Base-by-base conservation (phyloP, 2,113 vertebrate species). In the Paracanthobrama guichenoti region DNA sequence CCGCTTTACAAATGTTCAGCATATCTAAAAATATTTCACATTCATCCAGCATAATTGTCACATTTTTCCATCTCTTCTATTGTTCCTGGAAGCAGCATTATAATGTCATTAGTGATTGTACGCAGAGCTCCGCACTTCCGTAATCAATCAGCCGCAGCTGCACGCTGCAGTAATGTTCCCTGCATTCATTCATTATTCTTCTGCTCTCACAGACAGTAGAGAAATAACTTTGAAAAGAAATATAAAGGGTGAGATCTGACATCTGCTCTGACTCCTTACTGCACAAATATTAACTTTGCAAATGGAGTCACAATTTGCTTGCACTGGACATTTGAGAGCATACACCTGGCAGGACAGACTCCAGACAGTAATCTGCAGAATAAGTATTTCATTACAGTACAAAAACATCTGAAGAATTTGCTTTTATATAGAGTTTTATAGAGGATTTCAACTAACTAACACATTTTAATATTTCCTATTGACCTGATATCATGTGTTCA, bases 31-130 rank as follows among this genome's bases (percentile, higher is more conserved):
- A 81, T 84, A 85, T 66, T 46, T 13, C 42, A 72, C 79, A 84
- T 50, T 57, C 73, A 69, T 55, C 60, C 55, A 64, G 66, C 42
- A 22, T 81, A 82, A 60, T 76, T 75, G 59, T 73, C 64, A 69
- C 55, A 26, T 31, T 60, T 67, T 22, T 81, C 35, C 28, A 66
- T 77, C 60, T 35, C 22, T 72, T 81, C 35, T 69, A 55, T 75
- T 53, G 39, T 87, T 85, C 79, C 66, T 87, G 83, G 83, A 85
- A 85, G 80, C 59, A 22, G 64, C 84, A 77, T 87, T 77, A 83
- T 87, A 74, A 79, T 74, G 83, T 82, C 67, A 79, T 85, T 83
- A 66, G 79, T 66, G 73, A 82, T 74, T 87, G 72, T 83, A 62
- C 46, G 75, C 50, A 87, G 83, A 79, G 20, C 83, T 59, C 53